Evolutionary conservation across 2,888 invertebrate species (phyloP).

Genomic region (Amaurobius ferox): DNA sequence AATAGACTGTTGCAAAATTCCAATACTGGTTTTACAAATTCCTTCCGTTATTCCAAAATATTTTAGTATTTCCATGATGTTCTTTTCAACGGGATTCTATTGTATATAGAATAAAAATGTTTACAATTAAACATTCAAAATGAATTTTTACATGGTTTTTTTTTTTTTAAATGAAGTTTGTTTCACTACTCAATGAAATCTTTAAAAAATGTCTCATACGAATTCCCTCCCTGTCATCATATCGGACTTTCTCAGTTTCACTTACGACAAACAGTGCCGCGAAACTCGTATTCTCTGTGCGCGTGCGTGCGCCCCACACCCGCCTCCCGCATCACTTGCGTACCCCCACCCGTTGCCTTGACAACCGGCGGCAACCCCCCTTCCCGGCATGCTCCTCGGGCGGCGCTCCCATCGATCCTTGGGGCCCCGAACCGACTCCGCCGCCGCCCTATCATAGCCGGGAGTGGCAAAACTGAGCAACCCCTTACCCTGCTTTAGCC

Average conservation of each 20-base stretch:
- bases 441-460: constrained; percentile 58
- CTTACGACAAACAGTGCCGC: constrained; percentile 12
- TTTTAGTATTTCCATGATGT: too few species aligned
- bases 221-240: not conserved
- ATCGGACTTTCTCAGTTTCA: not conserved
- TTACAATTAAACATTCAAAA: too few species aligned
- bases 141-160: too few species aligned
- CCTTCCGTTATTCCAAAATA: too few species aligned
- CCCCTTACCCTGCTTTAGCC: constrained; percentile 31
- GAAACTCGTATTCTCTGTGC: not conserved
- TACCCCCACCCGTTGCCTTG: constrained; percentile 48
- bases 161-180: too few species aligned
- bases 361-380: constrained; percentile 44
- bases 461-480: constrained; percentile 55
- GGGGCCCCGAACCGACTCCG: constrained; percentile 28
- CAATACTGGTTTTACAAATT: too few species aligned
- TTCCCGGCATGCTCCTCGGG: constrained; percentile 66
- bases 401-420: constrained; percentile 63
- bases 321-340: constrained; percentile 18
- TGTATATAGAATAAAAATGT: too few species aligned
- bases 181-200: too few species aligned
- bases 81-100: too few species aligned
- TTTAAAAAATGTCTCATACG: not conserved
- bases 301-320: not conserved
- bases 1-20: too few species aligned